Evolutionary conservation across 2,888 invertebrate species (phyloP), one percentile per base, ranked within the genome.

Genomic region (Philaethria dido): DNA sequence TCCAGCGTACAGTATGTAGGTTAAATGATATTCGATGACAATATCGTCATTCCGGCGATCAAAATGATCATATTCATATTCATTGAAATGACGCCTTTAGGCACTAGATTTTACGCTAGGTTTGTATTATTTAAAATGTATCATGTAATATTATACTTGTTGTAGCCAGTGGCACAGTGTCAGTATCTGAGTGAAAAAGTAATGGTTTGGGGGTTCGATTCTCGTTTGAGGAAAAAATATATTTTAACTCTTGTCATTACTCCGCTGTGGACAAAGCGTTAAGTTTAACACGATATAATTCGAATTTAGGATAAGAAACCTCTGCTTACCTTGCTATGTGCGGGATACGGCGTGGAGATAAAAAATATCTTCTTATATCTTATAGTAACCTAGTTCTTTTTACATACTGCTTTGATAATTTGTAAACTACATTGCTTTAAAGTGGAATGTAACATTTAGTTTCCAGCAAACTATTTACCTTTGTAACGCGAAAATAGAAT

Each of bases 21-120:
- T 36, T 36, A 55, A 55, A 55, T 39, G 55, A 9, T 39, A 55
- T 57, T 22, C 22, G 39, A 57, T 57, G 55, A 57, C 55, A 57
- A 57, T 57, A 57, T 39, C 42, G 55, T n/a, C 20, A 39, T 55
- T 52, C 47, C 1, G 20, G 3, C 39, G 13, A 36, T 20, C 16
- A 20, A n/a, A 39, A 39, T 39, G 39, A 39, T 39, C n/a, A 14
- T 54, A 4, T 54, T 6, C 54, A 36, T 57, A 22, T 9, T n/a
- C 11, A n/a, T 22, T 42, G 55, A n/a, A 39, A 39, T 42, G 14
- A 39, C 14, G 39, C 39, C 39, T 22, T 39, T 14, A 20, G 39
- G 55, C 39, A n/a, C n/a, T 16, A 16, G n/a, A 16, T 29, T 25
- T 16, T 50, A 29, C 50, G 3, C 3, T 29, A 52, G 29, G 11